These are phyloP conservation scores for Sisor rabdophorus DNA, from an alignment of 2,113 vertebrate genomes.

Conservation along the genomic window DNA sequence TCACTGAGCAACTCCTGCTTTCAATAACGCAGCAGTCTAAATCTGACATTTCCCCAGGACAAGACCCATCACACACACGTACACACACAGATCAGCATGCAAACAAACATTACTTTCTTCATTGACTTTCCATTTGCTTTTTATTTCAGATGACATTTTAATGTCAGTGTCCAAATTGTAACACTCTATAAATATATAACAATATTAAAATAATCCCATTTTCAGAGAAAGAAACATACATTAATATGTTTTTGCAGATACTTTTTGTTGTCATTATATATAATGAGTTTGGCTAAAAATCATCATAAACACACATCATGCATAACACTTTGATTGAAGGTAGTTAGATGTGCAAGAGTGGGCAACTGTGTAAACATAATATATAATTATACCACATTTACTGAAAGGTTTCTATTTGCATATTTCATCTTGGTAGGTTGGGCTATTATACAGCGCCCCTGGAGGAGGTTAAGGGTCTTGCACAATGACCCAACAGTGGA, in stretches of 20 bases:
- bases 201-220: not conserved
- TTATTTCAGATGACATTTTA: not conserved
- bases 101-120: not conserved
- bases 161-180: not conserved
- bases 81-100: not conserved
- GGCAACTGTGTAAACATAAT: too few relatives aligned
- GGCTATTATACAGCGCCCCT: too few relatives aligned
- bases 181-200: not conserved
- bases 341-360: too few relatives aligned
- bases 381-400: too few relatives aligned
- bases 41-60: conserved; percentile 1
- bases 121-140: not conserved
- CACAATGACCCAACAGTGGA: too few relatives aligned
- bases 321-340: too few relatives aligned
- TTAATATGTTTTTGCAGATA: not conserved
- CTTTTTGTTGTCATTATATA: not conserved
- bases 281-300: not conserved
- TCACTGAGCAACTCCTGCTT: not conserved
- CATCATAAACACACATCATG: too few relatives aligned
- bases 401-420: too few relatives aligned
- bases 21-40: conserved; percentile 3
- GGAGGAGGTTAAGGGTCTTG: too few relatives aligned
- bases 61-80: conserved; percentile 2
- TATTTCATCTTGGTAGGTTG: too few relatives aligned
- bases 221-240: not conserved